A percentile compares a stretch with the other conserved stretches of the same genome.
Conservation (phyloP, 23 tunicate genomes). For the Ciona savignyi region DNA sequence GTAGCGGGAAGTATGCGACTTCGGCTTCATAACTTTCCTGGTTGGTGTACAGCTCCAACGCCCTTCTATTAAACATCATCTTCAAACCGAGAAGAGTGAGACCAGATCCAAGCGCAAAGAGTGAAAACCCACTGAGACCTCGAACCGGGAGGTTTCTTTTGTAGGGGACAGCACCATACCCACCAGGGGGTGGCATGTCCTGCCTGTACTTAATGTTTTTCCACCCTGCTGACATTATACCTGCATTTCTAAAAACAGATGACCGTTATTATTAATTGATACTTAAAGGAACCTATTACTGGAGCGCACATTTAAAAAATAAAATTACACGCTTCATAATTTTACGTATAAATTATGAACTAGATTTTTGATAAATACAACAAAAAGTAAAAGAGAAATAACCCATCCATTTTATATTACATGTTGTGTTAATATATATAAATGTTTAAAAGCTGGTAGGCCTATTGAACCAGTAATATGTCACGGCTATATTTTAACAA, state of each 20-base stretch:
- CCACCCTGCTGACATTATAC: constrained; percentile 53
- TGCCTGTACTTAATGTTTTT: constrained; percentile 68
- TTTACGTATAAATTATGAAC: too few relatives aligned
- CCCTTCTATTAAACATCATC: not conserved
- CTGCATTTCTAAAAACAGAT: not conserved
- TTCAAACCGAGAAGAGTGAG: not conserved
- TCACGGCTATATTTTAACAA: not conserved
- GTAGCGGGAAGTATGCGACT: constrained; percentile 33
- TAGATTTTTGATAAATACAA: too few relatives aligned
- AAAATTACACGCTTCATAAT: too few relatives aligned
- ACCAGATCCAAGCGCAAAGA: constrained; percentile 36
- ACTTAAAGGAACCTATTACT: too few relatives aligned
- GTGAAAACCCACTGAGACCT: constrained; percentile 44
- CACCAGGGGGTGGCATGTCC: constrained; percentile 93
- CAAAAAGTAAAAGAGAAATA: too few relatives aligned
- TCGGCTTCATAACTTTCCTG: constrained; percentile 37
- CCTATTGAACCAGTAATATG: too few relatives aligned
- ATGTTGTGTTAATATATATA: too few relatives aligned
- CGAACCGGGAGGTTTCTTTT: constrained; percentile 63
- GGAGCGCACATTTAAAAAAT: too few relatives aligned
- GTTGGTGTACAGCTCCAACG: not conserved
- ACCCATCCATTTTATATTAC: too few relatives aligned
- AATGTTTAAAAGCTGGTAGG: too few relatives aligned
- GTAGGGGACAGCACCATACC: constrained; percentile 71
- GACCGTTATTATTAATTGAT: too few relatives aligned